Evolutionary conservation across 2,113 vertebrate species (phyloP).

Genomic region (Hyaena hyaena): DNA sequence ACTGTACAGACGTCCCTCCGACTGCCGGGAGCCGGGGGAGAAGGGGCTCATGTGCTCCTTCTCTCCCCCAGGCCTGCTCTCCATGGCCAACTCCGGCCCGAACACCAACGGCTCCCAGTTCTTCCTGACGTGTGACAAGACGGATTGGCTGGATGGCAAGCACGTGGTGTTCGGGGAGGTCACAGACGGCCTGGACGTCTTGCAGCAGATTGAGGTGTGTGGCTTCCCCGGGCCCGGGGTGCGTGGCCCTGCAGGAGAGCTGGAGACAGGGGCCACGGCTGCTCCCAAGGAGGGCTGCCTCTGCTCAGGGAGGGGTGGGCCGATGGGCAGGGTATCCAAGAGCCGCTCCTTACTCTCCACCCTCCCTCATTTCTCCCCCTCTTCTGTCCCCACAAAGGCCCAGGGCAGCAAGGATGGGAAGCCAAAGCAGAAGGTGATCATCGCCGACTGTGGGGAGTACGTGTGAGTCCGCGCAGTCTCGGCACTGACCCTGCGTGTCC

Average conservation of each 20-base stretch:
- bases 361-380: background rate
- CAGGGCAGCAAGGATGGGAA: slow-evolving; percentile 96
- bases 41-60: accelerated
- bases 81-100: slow-evolving; percentile 95
- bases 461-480: slow-evolving; percentile 76
- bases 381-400: slow-evolving; percentile 84
- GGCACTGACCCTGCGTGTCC: accelerated
- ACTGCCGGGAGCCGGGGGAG: accelerated
- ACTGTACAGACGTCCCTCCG: accelerated
- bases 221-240: accelerated
- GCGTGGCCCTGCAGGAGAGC: background rate
- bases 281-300: background rate
- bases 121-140: slow-evolving; percentile 96
- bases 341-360: background rate
- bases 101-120: slow-evolving; percentile 97
- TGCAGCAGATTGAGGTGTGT: slow-evolving; percentile 92
- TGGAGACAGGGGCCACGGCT: background rate
- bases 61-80: slow-evolving; percentile 88
- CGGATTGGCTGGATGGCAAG: slow-evolving; percentile 95
- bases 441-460: slow-evolving; percentile 95
- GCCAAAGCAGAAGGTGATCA: slow-evolving; percentile 96
- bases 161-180: slow-evolving; percentile 97
- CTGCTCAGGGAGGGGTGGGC: background rate
- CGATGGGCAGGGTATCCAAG: no score
- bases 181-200: slow-evolving; percentile 95